phyloP scores from a whole-genome alignment of 53 echinoderm and acorn worm genomes.

The Crossaster papposus region DNA sequence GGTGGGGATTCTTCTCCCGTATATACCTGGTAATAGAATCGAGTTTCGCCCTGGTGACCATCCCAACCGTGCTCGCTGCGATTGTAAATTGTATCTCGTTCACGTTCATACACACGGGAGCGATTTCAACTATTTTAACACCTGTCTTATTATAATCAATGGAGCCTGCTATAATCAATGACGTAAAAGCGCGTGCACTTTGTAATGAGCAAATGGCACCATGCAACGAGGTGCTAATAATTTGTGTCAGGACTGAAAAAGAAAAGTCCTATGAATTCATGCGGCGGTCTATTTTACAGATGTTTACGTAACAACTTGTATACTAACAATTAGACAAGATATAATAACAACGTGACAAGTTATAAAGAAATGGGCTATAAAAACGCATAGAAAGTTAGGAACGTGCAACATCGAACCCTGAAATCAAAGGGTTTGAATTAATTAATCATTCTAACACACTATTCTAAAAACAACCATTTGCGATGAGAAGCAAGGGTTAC shows the following conservation, averaged over 20 bases:
- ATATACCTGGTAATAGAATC: not conserved
- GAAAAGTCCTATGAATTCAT: not conserved
- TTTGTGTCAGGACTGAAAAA: not conserved
- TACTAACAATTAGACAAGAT: too few species aligned
- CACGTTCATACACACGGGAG: too few species aligned
- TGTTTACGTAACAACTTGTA: too few species aligned
- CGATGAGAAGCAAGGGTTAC: too few species aligned
- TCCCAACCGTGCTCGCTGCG: not conserved
- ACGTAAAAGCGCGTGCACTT: not conserved
- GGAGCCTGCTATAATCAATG: constrained; percentile 13
- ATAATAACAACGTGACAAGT: too few species aligned
- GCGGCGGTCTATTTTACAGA: too few species aligned
- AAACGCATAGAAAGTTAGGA: too few species aligned
- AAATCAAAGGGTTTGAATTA: too few species aligned
- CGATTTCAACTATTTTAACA: constrained; percentile 25
- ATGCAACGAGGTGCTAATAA: not conserved
- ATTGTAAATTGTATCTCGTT: not conserved
- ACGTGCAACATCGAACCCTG: too few species aligned
- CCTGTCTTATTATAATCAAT: constrained; percentile 28
- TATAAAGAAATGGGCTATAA: too few species aligned
- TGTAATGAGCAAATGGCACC: not conserved
- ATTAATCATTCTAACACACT: too few species aligned
- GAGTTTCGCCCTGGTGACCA: not conserved
- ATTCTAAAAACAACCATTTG: too few species aligned
- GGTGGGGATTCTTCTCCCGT: not conserved